Percentiles rank a stretch among this genome's conserved stretches.
phyloP scores from a whole-genome alignment of 2,113 vertebrate species.

The Etheostoma cragini region DNA sequence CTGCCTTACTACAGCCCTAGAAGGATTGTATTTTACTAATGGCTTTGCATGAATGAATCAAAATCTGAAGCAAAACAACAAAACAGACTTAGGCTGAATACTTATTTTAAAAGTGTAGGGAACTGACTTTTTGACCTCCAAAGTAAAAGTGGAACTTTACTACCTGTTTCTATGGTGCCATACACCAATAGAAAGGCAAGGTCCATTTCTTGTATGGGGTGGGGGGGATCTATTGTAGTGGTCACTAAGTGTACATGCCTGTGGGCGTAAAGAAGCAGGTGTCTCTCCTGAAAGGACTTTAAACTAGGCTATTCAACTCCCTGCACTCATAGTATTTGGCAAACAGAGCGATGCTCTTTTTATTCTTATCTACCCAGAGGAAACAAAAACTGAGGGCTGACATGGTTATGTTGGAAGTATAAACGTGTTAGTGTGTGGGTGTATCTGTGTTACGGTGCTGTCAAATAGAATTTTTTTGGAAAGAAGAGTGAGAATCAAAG shows the following conservation, averaged over 20 bases:
- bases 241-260: constrained; percentile 25
- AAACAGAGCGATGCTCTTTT: constrained; percentile 31
- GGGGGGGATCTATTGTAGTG: constrained; percentile 22
- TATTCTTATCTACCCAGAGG: constrained; percentile 1
- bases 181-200: constrained; percentile 1
- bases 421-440: constrained; percentile 44
- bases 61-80: background rate
- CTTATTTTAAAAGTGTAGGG: background rate
- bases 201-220: background rate
- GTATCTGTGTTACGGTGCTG: constrained; percentile 10
- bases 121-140: background rate
- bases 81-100: background rate
- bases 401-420: constrained; percentile 19
- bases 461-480: constrained; percentile 15
- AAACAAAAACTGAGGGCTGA: constrained; percentile 20
- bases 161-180: constrained; percentile 1
- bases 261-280: constrained; percentile 45
- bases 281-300: constrained; percentile 45
- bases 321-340: constrained; percentile 27
- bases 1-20: background rate
- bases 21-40: background rate
- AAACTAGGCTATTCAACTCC: constrained; percentile 42
- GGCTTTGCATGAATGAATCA: background rate
- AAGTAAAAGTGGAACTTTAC: background rate
- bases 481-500: constrained; percentile 18